phyloP scores from a whole-genome alignment of 2,113 vertebrate genomes.

The Calidris pygmaea region DNA sequence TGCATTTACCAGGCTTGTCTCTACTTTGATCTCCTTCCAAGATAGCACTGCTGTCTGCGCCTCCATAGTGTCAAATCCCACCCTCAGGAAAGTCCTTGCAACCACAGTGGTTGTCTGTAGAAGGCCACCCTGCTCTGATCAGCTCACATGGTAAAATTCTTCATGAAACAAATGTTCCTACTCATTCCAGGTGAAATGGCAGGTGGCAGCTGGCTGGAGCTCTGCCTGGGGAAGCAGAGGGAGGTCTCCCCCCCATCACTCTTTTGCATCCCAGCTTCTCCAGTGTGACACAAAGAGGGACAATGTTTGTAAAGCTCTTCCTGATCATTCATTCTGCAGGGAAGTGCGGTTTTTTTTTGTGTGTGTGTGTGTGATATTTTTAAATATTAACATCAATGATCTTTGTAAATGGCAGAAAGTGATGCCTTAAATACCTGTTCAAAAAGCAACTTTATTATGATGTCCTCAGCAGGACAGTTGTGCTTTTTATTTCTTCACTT shows the following conservation, averaged over 20 bases:
- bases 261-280: background rate
- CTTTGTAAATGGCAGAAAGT: background rate
- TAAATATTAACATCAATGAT: background rate
- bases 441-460: background rate
- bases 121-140: background rate
- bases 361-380: background rate
- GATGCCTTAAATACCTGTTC: constrained; percentile 29
- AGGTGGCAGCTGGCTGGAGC: background rate
- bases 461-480: constrained; percentile 10
- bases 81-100: background rate
- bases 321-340: background rate
- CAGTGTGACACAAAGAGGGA: background rate
- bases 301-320: constrained; percentile 3
- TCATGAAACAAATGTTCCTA: background rate
- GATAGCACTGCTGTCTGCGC: background rate
- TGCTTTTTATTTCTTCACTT: constrained; percentile 19
- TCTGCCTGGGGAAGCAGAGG: background rate
- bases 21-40: background rate
- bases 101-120: background rate
- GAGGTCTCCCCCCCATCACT: background rate
- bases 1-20: background rate
- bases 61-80: background rate
- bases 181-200: background rate
- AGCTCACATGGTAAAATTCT: background rate
- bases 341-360: background rate